These are phyloP conservation scores for Drymodes brunneopygia DNA, from an alignment of 2,113 vertebrate species.

Conservation along the genomic window DNA sequence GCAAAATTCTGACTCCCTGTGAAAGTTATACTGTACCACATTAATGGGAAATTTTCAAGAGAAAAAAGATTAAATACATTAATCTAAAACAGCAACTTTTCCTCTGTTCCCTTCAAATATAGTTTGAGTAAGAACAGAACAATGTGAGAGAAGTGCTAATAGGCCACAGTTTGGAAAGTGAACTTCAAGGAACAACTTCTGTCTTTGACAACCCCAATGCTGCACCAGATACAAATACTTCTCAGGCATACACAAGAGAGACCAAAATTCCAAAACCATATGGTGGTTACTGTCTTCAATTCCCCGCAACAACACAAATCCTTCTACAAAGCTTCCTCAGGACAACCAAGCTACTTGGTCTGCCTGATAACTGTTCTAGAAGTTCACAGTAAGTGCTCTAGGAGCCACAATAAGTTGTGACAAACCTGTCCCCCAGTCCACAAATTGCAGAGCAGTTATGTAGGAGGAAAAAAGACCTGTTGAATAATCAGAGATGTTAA, in stretches of 20 bases:
- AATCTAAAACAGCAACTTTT: neutral
- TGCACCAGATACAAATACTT: neutral
- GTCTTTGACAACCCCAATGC: neutral
- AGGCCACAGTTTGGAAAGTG: neutral
- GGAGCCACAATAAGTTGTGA: neutral
- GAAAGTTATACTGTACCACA: neutral
- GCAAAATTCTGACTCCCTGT: neutral
- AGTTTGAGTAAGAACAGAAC: neutral
- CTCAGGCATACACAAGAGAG: neutral
- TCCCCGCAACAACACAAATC: neutral
- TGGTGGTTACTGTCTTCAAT: neutral
- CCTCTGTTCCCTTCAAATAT: neutral
- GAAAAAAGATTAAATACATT: neutral
- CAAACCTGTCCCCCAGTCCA: neutral
- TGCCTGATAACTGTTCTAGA: neutral
- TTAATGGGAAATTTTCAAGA: neutral
- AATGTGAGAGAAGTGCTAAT: neutral
- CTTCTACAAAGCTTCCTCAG: neutral
- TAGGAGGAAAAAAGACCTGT: neutral
- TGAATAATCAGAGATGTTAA: neutral
- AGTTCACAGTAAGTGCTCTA: neutral
- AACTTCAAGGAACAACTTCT: neutral
- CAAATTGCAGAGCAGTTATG: neutral
- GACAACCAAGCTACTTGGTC: accelerated
- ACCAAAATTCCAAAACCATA: neutral